Percentiles rank a stretch among this genome's conserved stretches.
Conservation (phyloP, 2,888 invertebrate species). For the Pseudococcus viburni region DNA sequence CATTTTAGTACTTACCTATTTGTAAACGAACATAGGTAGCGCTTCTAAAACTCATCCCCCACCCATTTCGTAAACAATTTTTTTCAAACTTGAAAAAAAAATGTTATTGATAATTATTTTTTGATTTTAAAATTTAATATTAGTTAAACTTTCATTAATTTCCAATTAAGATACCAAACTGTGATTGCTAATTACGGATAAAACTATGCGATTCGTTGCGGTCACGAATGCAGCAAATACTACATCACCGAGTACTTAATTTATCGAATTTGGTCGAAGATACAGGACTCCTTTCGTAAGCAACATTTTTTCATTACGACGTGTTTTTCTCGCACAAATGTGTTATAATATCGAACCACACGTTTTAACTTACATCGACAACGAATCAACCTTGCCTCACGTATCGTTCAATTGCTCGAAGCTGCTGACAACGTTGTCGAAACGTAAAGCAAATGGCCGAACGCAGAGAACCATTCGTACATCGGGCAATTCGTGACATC, state of each 20-base stretch:
- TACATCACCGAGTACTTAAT: neutral
- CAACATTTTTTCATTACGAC: constrained; percentile 20
- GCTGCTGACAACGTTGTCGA: neutral
- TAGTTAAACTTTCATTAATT: neutral
- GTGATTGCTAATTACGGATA: neutral
- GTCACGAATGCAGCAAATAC: neutral
- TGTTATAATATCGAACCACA: neutral
- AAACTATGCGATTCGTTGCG: neutral
- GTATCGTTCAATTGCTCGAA: neutral
- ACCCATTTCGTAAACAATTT: neutral
- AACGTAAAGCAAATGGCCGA: neutral
- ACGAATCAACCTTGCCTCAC: neutral
- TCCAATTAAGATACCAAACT: neutral
- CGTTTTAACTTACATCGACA: neutral
- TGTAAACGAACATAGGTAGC: too few species aligned
- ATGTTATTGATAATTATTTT: too few species aligned
- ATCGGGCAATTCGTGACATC: neutral
- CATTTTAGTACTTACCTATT: too few species aligned
- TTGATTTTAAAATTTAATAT: too few species aligned
- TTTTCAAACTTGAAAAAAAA: neutral
- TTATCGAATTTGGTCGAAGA: neutral
- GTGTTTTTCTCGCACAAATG: constrained; percentile 20
- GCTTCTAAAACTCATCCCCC: too few species aligned
- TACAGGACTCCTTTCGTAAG: constrained; percentile 22
- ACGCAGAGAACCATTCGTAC: neutral